Conservation (phyloP, 2,888 invertebrate genomes). For the Diaprepes abbreviatus region DNA sequence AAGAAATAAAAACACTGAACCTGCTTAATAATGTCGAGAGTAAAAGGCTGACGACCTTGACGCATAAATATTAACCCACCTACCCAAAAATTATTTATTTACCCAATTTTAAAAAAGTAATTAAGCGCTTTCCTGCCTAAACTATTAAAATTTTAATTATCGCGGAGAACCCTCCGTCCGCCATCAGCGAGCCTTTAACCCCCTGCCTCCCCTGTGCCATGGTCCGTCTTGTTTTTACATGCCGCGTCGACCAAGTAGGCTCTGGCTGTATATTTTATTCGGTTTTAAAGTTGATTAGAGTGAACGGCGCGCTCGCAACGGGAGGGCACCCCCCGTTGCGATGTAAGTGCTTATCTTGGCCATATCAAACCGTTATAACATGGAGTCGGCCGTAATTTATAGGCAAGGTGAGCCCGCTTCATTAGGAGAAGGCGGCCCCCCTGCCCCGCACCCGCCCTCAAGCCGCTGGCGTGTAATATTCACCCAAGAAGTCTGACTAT, state of each 20-base stretch:
- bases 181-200: constrained; percentile 39
- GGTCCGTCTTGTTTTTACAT: constrained; percentile 44
- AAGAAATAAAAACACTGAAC: constrained; percentile 11
- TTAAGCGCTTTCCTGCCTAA: constrained; percentile 35
- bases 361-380: constrained; percentile 69
- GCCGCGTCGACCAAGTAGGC: constrained; percentile 46
- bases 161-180: constrained; percentile 40
- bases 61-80: constrained; percentile 27
- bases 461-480: constrained; percentile 51
- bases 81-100: constrained; percentile 35
- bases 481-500: constrained; percentile 49
- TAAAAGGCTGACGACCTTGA: constrained; percentile 23
- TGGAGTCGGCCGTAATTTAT: constrained; percentile 69
- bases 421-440: constrained; percentile 65
- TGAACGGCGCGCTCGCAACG: constrained; percentile 65
- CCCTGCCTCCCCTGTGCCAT: constrained; percentile 28
- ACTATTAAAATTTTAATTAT: constrained; percentile 50
- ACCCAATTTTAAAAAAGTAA: constrained; percentile 39
- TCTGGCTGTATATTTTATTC: constrained; percentile 64
- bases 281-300: constrained; percentile 69
- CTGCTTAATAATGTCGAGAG: constrained; percentile 3
- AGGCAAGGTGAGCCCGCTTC: constrained; percentile 69
- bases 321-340: constrained; percentile 66
- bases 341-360: constrained; percentile 68
- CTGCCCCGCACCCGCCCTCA: constrained; percentile 50